phyloP scores from a whole-genome alignment of 2,113 vertebrate species.

The Crocuta crocuta region DNA sequence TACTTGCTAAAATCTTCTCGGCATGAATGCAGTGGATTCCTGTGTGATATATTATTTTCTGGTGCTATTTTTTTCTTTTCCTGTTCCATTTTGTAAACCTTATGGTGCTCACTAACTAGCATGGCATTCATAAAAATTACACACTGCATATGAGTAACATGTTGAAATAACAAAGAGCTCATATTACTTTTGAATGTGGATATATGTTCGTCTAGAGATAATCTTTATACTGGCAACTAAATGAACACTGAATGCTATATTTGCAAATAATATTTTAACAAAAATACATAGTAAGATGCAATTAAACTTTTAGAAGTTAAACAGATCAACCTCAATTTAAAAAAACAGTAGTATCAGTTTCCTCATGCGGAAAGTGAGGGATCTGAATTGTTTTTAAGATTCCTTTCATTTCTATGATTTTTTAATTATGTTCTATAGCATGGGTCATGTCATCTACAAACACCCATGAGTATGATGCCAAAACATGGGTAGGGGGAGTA shows the following conservation, averaged over 20 bases:
- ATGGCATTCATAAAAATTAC: conserved; percentile 14
- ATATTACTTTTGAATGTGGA: background rate
- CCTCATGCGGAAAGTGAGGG: background rate
- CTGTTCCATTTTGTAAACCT: background rate
- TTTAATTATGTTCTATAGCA: background rate
- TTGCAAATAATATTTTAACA: conserved; percentile 16
- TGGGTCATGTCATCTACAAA: background rate
- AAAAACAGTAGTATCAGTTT: background rate
- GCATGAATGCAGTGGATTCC: background rate
- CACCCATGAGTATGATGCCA: background rate
- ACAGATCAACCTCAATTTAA: background rate
- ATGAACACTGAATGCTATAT: conserved; percentile 13
- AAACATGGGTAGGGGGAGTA: background rate
- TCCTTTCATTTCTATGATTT: conserved; percentile 11
- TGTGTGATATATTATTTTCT: background rate
- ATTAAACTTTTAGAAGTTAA: conserved; percentile 20
- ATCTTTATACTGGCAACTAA: conserved; percentile 37
- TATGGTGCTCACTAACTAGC: background rate
- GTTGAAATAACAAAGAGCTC: background rate
- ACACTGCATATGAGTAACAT: background rate
- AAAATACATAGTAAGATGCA: conserved; percentile 30
- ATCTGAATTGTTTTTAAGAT: conserved; percentile 35
- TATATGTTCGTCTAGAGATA: background rate
- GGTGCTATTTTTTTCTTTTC: background rate
- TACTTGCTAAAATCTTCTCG: background rate